Percentiles rank a stretch among this genome's conserved stretches.
These are phyloP conservation scores for Hystrix brachyura DNA, from an alignment of 2,113 vertebrate species.

Conservation along the genomic window DNA sequence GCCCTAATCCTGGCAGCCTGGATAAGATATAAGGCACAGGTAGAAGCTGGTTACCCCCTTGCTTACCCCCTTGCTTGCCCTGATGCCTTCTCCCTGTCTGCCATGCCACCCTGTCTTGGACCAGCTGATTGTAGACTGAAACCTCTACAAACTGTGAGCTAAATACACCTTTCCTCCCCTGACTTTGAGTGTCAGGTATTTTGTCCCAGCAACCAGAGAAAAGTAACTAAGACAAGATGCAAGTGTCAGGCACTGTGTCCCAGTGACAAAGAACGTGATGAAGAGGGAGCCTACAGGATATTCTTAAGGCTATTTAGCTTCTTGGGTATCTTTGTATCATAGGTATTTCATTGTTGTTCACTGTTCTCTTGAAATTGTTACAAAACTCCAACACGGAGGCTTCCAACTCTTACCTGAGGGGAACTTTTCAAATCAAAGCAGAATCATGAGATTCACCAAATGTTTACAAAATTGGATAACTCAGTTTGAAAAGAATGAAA, in stretches of 20 bases:
- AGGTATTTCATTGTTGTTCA: background rate
- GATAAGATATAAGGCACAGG: too few species aligned
- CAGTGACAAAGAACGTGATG: background rate
- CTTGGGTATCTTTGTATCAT: background rate
- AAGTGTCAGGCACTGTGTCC: background rate
- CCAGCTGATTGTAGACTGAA: too few species aligned
- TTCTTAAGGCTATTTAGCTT: background rate
- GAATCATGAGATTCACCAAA: background rate
- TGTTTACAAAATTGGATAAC: background rate
- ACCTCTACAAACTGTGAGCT: too few species aligned
- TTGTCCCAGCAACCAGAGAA: too few species aligned
- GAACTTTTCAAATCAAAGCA: background rate
- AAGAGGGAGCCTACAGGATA: background rate
- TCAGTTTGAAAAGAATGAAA: constrained; percentile 38
- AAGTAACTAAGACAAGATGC: background rate
- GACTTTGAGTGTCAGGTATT: too few species aligned
- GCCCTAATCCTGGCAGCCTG: too few species aligned
- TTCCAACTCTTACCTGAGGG: background rate
- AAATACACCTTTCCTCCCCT: too few species aligned
- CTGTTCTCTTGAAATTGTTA: background rate
- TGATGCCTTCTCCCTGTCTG: too few species aligned
- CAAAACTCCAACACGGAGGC: background rate
- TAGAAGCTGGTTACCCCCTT: too few species aligned
- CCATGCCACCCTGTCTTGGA: too few species aligned
- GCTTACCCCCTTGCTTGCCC: too few species aligned